Base-by-base conservation (phyloP, 2,113 vertebrate species). In the Caranx melampygus region DNA sequence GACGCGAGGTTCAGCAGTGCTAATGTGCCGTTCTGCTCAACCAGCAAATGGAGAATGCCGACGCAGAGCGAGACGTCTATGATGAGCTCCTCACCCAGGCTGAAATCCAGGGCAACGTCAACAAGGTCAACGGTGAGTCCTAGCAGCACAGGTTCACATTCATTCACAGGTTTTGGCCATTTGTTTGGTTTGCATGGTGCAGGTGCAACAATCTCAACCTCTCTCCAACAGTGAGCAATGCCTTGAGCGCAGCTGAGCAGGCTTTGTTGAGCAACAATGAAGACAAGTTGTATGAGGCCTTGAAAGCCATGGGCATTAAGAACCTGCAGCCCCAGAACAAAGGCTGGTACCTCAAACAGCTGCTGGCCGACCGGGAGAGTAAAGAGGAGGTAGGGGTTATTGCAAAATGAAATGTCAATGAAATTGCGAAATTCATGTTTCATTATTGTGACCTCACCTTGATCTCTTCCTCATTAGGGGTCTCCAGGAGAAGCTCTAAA, bases 21-120 rank as follows among this genome's bases (percentile, higher is more conserved):
- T 61, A 15, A 33, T 12, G n/a, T 47, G 18, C 47, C 34, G 14
- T 44, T 76, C 2, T 57, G 13, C 44, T 80, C 2, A 21, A 3
- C 62, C 86, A 93, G 92, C 88, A 95, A 84, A 88, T 94, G 86
- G 98, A 99, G 90, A 96, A 96, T 40, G 65, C 93, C 0, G 95
- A 97, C 0, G 95, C 93, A 61, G 98, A 99, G 89, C 92, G 97
- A 55, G 98, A 99, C 2, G 92, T 98, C 40, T 99, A 99, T 33
- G 98, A 99, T 60, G 98, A 99, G 88, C 95, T 99, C 21, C 95
- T 99, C 79, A 99, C 98, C 2, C 98, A 99, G 80, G 98, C 98
- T 54, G 98, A 99, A 86, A 99, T 99, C 87, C 98, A 99, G 81
- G 98, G 98, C 85, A 99, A 99, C 21, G 57, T 99, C 89, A 99